Evolutionary conservation across 2,888 invertebrate species (phyloP).

Genomic region (Parelbella ahira): DNA sequence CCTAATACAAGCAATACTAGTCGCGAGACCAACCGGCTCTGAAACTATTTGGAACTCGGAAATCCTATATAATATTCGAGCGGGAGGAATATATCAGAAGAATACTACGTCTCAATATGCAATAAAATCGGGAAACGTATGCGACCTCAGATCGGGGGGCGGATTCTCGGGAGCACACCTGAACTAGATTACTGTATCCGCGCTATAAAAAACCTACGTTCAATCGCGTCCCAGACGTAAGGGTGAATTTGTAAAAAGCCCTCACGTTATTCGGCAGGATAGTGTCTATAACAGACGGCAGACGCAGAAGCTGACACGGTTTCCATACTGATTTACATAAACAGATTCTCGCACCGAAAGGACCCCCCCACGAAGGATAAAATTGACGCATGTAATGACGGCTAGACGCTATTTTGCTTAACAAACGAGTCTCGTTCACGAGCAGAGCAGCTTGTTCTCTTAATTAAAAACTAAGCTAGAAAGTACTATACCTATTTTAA

Average conservation of each 20-base stretch:
- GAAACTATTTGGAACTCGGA: conserved; percentile 53
- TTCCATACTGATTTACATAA: conserved; percentile 58
- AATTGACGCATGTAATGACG: conserved; percentile 42
- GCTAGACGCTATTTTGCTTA: conserved; percentile 28
- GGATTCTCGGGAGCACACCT: conserved; percentile 72
- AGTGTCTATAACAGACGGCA: conserved; percentile 55
- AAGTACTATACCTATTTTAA: too few species aligned
- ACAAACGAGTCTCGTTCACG: conserved; percentile 20
- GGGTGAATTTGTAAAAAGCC: conserved; percentile 63
- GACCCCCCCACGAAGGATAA: conserved; percentile 37
- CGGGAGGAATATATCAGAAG: conserved; percentile 58
- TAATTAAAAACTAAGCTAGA: conserved; percentile 24
- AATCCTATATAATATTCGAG: conserved; percentile 50
- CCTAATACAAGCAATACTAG: conserved; percentile 7
- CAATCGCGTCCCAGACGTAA: conserved; percentile 57
- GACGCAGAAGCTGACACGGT: conserved; percentile 49
- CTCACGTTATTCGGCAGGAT: conserved; percentile 47
- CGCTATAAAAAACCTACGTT: conserved; percentile 65
- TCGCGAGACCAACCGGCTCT: conserved; percentile 3
- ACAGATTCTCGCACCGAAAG: conserved; percentile 51
- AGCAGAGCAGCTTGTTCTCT: conserved; percentile 17
- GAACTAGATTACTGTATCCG: conserved; percentile 74
- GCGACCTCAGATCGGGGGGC: conserved; percentile 63
- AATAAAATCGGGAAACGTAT: conserved; percentile 71
- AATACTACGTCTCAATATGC: conserved; percentile 76